Conservation (phyloP, 2,113 vertebrate species). For the Rafetus swinhoei region DNA sequence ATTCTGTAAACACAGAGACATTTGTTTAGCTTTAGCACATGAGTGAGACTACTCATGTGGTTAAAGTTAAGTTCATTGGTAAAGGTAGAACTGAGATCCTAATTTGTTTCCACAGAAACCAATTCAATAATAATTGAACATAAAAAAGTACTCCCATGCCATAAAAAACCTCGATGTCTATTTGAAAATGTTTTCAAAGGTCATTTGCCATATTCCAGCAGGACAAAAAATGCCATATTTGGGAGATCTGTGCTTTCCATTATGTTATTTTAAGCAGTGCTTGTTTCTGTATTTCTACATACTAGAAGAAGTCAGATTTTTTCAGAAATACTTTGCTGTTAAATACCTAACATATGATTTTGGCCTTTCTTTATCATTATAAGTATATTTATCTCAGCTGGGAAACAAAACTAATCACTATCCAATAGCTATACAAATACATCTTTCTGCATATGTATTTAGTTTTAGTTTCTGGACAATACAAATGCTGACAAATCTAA, state of each 20-base stretch:
- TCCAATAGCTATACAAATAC: neutral
- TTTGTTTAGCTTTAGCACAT: neutral
- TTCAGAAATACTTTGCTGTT: neutral
- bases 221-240: neutral
- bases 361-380: neutral
- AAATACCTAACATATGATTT: neutral
- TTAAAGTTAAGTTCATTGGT: neutral
- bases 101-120: slow-evolving; percentile 23
- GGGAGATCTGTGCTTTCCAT: neutral
- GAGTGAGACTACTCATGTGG: neutral
- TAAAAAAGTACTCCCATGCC: neutral
- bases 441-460: neutral
- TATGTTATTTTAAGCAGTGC: neutral
- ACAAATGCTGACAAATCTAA: neutral
- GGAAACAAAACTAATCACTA: neutral
- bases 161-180: neutral
- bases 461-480: neutral
- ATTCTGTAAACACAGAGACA: neutral
- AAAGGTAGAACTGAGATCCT: neutral
- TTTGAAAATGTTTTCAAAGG: neutral
- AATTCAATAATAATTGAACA: slow-evolving; percentile 30
- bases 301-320: neutral
- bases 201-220: neutral
- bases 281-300: neutral
- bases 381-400: neutral